Base-by-base conservation (phyloP, 2,113 vertebrate genomes). In the Sylvietta virens region DNA sequence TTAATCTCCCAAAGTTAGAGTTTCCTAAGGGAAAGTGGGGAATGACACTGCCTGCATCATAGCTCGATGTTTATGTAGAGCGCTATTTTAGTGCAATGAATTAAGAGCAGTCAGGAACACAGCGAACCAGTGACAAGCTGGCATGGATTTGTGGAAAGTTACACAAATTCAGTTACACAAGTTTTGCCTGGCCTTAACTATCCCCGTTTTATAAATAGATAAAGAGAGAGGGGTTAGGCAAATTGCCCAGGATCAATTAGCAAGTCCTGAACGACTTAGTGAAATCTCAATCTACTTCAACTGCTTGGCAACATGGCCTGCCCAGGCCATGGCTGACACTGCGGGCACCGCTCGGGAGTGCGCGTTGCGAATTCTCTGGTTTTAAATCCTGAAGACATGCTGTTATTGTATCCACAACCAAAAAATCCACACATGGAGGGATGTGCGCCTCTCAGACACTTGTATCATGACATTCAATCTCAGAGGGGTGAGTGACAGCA, bases 81-180 rank as follows among this genome's bases (percentile, higher is more conserved):
- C 1, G 7, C 87, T 95, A 96, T 96, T 97, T 97, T 96, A 51
- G 93, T 82, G 15, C 62, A 54, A 58, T 61, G 93, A 94, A 96
- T 96, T 93, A 95, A 88, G 94, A 95, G 94, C 94, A 94, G 92
- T 78, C 94, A 96, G 94, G 95, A 97, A 97, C 93, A 94, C 81
- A 70, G 90, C 3, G 74, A 95, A 81, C 90, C 48, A 24, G 95
- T 93, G 94, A 95, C 94, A 94, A 94, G 95, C 90, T 96, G 96
- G 95, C 95, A 96, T 30, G 93, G 94, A 95, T 96, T 93, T 86
- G 90, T 95, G 95, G 96, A 96, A 96, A 96, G 95, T 96, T 96
- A 94, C 95, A 97, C 93, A 97, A 97, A 97, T 91, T 96, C 81
- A 87, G 95, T 97, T 96, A 95, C 91, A 96, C 92, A 94, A 94